phyloP scores from a whole-genome alignment of 2,797 vertebrate species.

The Alcedo quadribrachys region DNA sequence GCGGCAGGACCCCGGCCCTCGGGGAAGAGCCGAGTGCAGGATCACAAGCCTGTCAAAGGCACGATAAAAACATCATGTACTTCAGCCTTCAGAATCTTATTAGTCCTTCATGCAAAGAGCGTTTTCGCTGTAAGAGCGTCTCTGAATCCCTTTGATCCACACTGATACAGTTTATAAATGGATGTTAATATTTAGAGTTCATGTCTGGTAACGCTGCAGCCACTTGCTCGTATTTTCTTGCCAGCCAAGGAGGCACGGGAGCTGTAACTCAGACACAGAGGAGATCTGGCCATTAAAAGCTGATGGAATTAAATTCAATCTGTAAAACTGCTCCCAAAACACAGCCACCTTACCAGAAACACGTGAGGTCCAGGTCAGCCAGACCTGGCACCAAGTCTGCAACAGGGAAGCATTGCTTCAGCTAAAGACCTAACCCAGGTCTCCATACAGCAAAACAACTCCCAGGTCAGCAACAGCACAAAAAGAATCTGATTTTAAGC shows the following conservation, averaged over 20 bases:
- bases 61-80: slow-evolving; percentile 45
- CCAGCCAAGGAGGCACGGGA: background rate
- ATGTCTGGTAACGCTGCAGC: slow-evolving; percentile 37
- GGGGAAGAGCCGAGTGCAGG: background rate
- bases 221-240: slow-evolving; percentile 43
- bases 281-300: background rate
- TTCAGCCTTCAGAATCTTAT: slow-evolving; percentile 48
- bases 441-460: rapidly evolving
- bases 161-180: slow-evolving; percentile 66
- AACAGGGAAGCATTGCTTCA: background rate
- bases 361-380: background rate
- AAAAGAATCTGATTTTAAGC: background rate
- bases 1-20: background rate
- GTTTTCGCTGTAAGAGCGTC: background rate
- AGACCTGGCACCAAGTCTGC: background rate
- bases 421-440: background rate
- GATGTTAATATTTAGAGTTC: slow-evolving; percentile 71
- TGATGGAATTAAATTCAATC: background rate
- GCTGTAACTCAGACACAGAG: background rate
- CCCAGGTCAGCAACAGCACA: background rate
- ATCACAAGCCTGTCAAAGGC: slow-evolving; percentile 38
- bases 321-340: background rate
- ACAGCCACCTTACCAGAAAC: background rate
- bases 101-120: slow-evolving; percentile 57
- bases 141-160: slow-evolving; percentile 66